These are phyloP conservation scores for Planiliza haematocheilus DNA, from an alignment of 2,113 vertebrate genomes.

Conservation along the genomic window DNA sequence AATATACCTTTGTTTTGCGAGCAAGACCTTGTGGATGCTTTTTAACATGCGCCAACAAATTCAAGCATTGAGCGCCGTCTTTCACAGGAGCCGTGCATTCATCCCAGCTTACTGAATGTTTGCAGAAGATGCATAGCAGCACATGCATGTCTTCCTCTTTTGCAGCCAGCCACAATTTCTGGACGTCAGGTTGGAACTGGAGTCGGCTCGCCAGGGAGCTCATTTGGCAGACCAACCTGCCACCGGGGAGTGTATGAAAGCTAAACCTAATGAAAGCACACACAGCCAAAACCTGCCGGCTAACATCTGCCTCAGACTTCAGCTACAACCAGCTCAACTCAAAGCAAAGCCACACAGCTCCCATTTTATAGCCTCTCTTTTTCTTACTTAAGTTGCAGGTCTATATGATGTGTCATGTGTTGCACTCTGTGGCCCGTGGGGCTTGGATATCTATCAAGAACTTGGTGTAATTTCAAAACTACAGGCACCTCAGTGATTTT, in stretches of 20 bases:
- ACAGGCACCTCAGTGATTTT: slow-evolving; percentile 7
- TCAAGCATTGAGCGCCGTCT: neutral
- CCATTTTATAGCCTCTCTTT: slow-evolving; percentile 13
- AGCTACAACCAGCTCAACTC: slow-evolving; percentile 50
- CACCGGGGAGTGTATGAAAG: slow-evolving; percentile 68
- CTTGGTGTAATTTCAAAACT: slow-evolving; percentile 35
- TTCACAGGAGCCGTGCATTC: slow-evolving; percentile 1
- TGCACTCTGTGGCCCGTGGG: slow-evolving; percentile 8
- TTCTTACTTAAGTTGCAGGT: slow-evolving; percentile 34
- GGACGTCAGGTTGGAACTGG: slow-evolving; percentile 54
- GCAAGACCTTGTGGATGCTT: slow-evolving; percentile 13
- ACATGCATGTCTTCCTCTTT: slow-evolving; percentile 42
- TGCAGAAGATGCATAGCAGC: slow-evolving; percentile 44
- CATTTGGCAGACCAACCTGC: slow-evolving; percentile 73
- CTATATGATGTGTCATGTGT: slow-evolving; percentile 40
- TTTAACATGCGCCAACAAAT: slow-evolving; percentile 10
- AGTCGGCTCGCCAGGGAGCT: slow-evolving; percentile 74
- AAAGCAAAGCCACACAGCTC: slow-evolving; percentile 43
- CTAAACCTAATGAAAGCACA: slow-evolving; percentile 76
- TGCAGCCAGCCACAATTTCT: slow-evolving; percentile 62
- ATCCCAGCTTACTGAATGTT: slow-evolving; percentile 27
- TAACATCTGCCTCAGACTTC: slow-evolving; percentile 64
- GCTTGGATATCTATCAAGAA: slow-evolving; percentile 41
- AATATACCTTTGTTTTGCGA: slow-evolving; percentile 43
- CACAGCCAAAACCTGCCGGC: slow-evolving; percentile 63